Conservation (phyloP, 1,140 invertebrate species). For the Sesamia nonagrioides region DNA sequence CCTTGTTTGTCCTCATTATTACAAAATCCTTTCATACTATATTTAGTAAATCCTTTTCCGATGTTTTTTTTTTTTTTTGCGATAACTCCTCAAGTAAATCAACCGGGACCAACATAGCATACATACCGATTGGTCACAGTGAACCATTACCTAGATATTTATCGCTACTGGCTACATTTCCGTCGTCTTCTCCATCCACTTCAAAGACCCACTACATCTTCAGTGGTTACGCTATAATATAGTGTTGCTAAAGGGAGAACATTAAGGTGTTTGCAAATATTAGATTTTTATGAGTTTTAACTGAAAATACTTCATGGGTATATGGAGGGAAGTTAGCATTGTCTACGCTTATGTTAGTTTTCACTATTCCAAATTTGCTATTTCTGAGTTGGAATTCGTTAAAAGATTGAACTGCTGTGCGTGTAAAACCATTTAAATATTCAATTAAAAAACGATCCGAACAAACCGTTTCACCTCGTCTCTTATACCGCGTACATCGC, state of each 20-base stretch:
- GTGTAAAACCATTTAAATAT: too few relatives aligned
- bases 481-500: too few relatives aligned
- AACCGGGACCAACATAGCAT: slow-evolving; percentile 6
- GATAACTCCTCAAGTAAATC: slow-evolving; percentile 16
- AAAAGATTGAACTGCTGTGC: too few relatives aligned
- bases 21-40: neutral
- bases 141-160: slow-evolving; percentile 51
- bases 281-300: slow-evolving; percentile 19
- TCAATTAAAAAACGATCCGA: too few relatives aligned
- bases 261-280: slow-evolving; percentile 14
- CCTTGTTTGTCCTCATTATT: neutral
- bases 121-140: slow-evolving; percentile 36
- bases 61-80: neutral
- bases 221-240: slow-evolving; percentile 46
- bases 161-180: slow-evolving; percentile 27
- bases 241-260: slow-evolving; percentile 23
- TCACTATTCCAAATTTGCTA: neutral
- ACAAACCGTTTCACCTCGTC: too few relatives aligned
- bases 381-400: neutral
- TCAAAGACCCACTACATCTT: slow-evolving; percentile 51
- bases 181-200: slow-evolving; percentile 40
- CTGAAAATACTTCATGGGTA: slow-evolving; percentile 8
- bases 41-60: neutral
- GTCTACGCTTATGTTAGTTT: neutral
- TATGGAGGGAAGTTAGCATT: neutral